These are phyloP conservation scores for Lepus timidus DNA, from an alignment of 2,113 vertebrate species.

Conservation along the genomic window DNA sequence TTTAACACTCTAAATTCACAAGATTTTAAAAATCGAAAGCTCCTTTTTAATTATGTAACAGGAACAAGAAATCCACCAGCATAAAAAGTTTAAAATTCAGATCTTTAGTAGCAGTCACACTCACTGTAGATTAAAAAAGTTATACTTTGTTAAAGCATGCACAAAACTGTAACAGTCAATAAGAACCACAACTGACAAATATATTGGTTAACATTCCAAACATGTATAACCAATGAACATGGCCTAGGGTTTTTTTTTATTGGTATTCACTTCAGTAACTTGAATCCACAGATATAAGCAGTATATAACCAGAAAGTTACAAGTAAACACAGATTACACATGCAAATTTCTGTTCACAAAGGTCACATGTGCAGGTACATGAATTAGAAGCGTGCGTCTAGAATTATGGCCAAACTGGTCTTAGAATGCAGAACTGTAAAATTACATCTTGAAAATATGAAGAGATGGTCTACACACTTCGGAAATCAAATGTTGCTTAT, in stretches of 20 bases:
- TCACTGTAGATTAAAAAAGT: slow-evolving; percentile 67
- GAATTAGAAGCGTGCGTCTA: slow-evolving; percentile 88
- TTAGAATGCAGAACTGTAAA: slow-evolving; percentile 88
- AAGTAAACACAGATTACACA: slow-evolving; percentile 91
- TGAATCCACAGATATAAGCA: slow-evolving; percentile 90
- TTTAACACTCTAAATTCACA: neutral
- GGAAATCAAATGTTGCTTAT: slow-evolving; percentile 85
- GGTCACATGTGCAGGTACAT: slow-evolving; percentile 88
- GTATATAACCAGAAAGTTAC: slow-evolving; percentile 90
- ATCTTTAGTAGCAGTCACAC: slow-evolving; percentile 78
- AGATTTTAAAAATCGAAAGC: neutral
- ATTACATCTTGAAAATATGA: slow-evolving; percentile 86
- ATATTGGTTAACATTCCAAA: slow-evolving; percentile 87
- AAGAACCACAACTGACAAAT: slow-evolving; percentile 84
- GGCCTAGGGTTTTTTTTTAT: slow-evolving; percentile 88
- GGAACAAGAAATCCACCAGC: slow-evolving; percentile 80
- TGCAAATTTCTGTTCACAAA: slow-evolving; percentile 89
- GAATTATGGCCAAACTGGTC: slow-evolving; percentile 84
- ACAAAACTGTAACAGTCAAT: slow-evolving; percentile 71
- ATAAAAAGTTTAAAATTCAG: slow-evolving; percentile 74
- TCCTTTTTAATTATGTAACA: slow-evolving; percentile 57
- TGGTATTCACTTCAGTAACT: slow-evolving; percentile 90
- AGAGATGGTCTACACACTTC: slow-evolving; percentile 86
- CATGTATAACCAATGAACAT: slow-evolving; percentile 82
- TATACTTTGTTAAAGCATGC: slow-evolving; percentile 77